These are phyloP conservation scores for Molanna angustata DNA, from an alignment of 2,888 invertebrate genomes.

Conservation along the genomic window DNA sequence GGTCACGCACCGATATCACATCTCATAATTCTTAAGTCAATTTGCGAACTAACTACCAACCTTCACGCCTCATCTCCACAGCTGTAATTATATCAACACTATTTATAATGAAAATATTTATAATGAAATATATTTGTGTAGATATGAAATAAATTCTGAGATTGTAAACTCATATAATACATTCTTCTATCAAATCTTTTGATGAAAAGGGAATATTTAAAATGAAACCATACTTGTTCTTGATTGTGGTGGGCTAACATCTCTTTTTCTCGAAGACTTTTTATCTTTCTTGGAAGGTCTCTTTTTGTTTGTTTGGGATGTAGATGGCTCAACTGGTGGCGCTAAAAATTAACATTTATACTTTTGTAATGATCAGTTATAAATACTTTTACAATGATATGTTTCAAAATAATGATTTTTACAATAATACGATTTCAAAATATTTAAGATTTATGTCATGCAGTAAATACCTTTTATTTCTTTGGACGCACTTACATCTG, in stretches of 20 bases:
- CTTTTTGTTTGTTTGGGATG: constrained; percentile 22
- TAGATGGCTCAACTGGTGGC: constrained; percentile 2
- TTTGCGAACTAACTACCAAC: too few species aligned
- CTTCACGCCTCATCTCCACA: too few species aligned
- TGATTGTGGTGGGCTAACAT: constrained; percentile 15
- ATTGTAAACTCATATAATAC: too few species aligned
- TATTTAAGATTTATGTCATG: neutral
- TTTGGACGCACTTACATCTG: constrained; percentile 42
- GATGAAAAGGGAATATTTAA: too few species aligned
- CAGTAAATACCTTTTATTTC: constrained; percentile 42
- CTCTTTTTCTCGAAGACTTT: constrained; percentile 17
- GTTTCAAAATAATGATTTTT: neutral
- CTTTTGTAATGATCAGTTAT: neutral
- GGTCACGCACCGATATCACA: too few species aligned
- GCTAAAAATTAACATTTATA: neutral
- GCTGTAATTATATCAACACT: too few species aligned
- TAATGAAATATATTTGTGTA: too few species aligned
- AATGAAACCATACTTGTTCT: constrained; percentile 25
- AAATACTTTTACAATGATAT: neutral
- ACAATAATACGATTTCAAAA: too few species aligned
- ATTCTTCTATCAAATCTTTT: too few species aligned
- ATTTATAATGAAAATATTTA: too few species aligned
- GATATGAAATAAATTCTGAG: too few species aligned
- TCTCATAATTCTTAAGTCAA: too few species aligned
- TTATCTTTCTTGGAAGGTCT: constrained; percentile 22